Evolutionary conservation across 2,888 invertebrate species (phyloP).

Genomic region (Noctua janthina): DNA sequence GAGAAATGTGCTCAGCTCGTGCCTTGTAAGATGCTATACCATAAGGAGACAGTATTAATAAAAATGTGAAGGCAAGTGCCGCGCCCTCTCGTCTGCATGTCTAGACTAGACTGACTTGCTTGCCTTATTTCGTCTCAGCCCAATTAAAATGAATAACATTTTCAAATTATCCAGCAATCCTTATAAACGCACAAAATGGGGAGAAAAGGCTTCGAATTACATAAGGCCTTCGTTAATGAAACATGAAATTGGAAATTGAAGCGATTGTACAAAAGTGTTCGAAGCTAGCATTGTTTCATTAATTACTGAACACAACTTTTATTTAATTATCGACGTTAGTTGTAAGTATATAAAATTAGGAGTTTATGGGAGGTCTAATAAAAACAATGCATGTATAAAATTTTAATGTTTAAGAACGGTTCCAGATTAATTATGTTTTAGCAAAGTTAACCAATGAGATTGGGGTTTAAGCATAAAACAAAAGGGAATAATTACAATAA

Average conservation of each 20-base stretch:
- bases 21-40: neutral
- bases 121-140: slow-evolving; percentile 54
- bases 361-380: slow-evolving; percentile 1
- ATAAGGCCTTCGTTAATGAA: slow-evolving; percentile 71
- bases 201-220: slow-evolving; percentile 72
- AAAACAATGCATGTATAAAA: neutral
- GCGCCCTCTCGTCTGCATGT: slow-evolving; percentile 47
- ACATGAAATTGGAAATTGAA: slow-evolving; percentile 71
- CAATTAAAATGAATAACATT: slow-evolving; percentile 63
- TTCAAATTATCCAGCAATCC: slow-evolving; percentile 65
- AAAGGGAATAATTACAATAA: too few species aligned
- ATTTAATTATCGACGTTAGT: slow-evolving; percentile 49
- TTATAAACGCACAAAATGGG: slow-evolving; percentile 66
- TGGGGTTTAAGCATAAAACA: neutral
- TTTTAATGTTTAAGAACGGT: neutral
- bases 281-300: slow-evolving; percentile 59
- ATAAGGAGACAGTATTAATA: slow-evolving; percentile 30
- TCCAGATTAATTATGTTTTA: neutral
- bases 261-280: slow-evolving; percentile 60
- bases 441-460: neutral
- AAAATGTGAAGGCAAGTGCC: slow-evolving; percentile 43
- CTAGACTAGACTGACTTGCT: slow-evolving; percentile 53
- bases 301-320: slow-evolving; percentile 55
- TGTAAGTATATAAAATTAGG: neutral
- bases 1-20: neutral